Conservation (phyloP, 2,888 invertebrate species). For the Himalopsyche anomala region DNA sequence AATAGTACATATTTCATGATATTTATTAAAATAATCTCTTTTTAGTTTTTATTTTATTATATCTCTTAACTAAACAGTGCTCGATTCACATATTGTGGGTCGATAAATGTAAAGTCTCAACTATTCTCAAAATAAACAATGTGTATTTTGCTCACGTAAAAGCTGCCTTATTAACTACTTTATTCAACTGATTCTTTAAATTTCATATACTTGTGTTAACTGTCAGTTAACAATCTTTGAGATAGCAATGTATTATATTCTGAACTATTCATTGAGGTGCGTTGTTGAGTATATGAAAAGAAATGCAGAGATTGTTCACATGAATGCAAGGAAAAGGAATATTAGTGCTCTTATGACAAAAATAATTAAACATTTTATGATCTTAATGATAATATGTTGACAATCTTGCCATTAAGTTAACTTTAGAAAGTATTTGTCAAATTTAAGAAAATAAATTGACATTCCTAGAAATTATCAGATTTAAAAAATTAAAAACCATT, state of each 20-base stretch:
- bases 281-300: not conserved
- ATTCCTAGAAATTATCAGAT: not conserved
- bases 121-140: no score
- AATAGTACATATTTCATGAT: conserved; percentile 18
- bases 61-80: no score
- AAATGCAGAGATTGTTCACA: not conserved
- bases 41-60: not conserved
- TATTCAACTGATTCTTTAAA: no score
- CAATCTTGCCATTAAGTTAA: conserved; percentile 11
- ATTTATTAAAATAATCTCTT: not conserved
- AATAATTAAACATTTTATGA: not conserved
- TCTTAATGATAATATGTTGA: not conserved
- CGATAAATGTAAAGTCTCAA: no score
- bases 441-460: not conserved
- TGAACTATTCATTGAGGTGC: no score
- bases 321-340: not conserved
- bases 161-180: no score
- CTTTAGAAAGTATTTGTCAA: not conserved
- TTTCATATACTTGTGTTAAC: no score
- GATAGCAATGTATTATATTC: no score
- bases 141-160: no score
- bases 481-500: no score
- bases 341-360: not conserved
- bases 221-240: no score
- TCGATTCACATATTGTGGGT: no score